phyloP scores from a whole-genome alignment of 1,140 invertebrate species.

The Zaprionus nigranus region DNA sequence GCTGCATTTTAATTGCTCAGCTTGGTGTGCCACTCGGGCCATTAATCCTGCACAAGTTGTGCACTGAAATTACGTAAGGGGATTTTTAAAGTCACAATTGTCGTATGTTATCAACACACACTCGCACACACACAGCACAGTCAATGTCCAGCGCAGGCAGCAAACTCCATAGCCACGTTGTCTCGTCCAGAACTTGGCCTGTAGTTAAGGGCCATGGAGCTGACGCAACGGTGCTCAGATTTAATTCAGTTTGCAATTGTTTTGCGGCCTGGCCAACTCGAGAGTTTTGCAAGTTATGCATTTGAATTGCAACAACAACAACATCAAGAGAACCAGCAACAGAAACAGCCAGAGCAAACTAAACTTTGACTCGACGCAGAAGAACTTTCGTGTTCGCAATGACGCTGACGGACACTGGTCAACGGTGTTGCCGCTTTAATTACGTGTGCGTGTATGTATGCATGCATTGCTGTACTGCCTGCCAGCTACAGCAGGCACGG shows the following conservation, averaged over 20 bases:
- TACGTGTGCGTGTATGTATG: constrained; percentile 24
- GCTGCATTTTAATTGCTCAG: constrained; percentile 80
- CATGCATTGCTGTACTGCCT: not conserved
- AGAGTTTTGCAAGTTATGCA: constrained; percentile 52
- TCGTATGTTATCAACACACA: constrained; percentile 77
- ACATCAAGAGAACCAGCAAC: not conserved
- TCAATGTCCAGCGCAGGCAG: constrained; percentile 20
- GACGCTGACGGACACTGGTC: constrained; percentile 34
- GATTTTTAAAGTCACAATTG: constrained; percentile 82
- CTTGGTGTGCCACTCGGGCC: constrained; percentile 72
- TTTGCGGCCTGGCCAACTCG: constrained; percentile 57
- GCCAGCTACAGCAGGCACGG: constrained; percentile 6
- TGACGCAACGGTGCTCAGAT: constrained; percentile 73
- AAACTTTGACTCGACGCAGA: constrained; percentile 40
- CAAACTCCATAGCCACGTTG: not conserved
- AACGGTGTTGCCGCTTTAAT: constrained; percentile 58
- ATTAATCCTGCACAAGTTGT: constrained; percentile 82
- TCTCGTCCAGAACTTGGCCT: constrained; percentile 47
- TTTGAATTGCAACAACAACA: constrained; percentile 34
- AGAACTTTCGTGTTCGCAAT: constrained; percentile 43
- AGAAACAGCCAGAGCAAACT: constrained; percentile 9
- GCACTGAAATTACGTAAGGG: constrained; percentile 74
- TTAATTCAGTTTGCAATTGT: constrained; percentile 83
- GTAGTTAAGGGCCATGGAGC: constrained; percentile 52
- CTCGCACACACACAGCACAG: constrained; percentile 26